Base-by-base conservation (phyloP, 1,140 invertebrate species). In the Listronotus oregonensis region DNA sequence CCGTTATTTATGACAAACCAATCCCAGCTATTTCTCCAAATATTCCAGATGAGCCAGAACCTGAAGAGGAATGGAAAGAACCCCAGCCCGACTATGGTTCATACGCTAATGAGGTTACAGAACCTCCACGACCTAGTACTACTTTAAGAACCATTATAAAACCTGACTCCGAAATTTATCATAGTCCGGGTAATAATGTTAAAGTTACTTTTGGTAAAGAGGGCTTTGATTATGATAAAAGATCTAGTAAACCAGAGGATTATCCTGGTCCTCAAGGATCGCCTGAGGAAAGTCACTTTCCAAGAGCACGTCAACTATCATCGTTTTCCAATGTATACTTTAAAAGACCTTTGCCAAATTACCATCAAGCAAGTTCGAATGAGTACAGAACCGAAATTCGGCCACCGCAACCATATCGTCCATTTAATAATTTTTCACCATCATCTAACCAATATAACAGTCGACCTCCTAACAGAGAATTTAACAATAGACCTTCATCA, bases 131-230 rank as follows among this genome's bases (percentile, higher is more conserved):
- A 0, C 82, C 82, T 61, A 86, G 88, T 10, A 94, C 92, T 10
- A 94, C 91, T 3, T 77, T 93, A 37, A 82, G 91, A 75, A 87
- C 92, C 0, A 89, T 94, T 27, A 93, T 94, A 49, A 86, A 88
- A 69, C 91, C 91, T 0, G 91, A 93, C 68, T 93, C 90, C 6
- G 91, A 93, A 76, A 82, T 86, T 18, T 93, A 89, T 71, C 90
- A 92, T 71, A 87, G 85, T 59, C 85, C 88, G 60, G 64, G 64
- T 2, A 89, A 87, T 61, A 88, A 88, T 27, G 87, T 91, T 10
- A 87, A 88, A 70, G 85, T 91, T 6, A 90, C 89, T 27, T 91
- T 92, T 68, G 89, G 89, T 9, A 86, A 85, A 42, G 85, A 89
- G 68, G 77, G 81, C 50, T 82, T 85, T 50, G 79, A 82, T 65